phyloP scores from a whole-genome alignment of 2,113 vertebrate species.

The Panurus biarmicus region DNA sequence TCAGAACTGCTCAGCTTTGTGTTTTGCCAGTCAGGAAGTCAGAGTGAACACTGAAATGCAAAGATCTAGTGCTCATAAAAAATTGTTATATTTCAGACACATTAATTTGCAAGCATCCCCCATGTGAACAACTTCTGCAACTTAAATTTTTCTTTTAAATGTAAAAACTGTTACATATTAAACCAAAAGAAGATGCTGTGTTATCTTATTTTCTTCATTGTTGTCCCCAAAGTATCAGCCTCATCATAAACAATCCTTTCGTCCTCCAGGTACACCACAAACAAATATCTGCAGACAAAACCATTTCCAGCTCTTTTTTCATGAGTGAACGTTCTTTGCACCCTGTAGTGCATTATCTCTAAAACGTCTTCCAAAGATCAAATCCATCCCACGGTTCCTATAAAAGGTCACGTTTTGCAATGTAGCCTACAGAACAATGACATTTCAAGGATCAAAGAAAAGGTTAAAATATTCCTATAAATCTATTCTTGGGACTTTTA shows the following conservation, averaged over 20 bases:
- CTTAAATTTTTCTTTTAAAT: slow-evolving; percentile 5
- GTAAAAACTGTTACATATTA: neutral
- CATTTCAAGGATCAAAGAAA: slow-evolving; percentile 84
- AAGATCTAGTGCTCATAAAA: neutral
- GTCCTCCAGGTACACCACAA: neutral
- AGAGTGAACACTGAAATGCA: neutral
- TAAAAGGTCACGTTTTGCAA: slow-evolving; percentile 75
- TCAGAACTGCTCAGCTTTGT: neutral
- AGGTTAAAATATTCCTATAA: slow-evolving; percentile 87
- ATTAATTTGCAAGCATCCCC: neutral
- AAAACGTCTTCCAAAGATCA: slow-evolving; percentile 68
- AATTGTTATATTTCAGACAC: neutral
- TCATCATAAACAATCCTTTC: neutral
- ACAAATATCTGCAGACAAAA: slow-evolving; percentile 17
- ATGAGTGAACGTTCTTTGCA: slow-evolving; percentile 28
- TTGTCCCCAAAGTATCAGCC: neutral
- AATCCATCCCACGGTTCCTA: slow-evolving; percentile 60
- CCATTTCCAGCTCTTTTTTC: slow-evolving; percentile 22
- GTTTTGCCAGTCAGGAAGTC: neutral
- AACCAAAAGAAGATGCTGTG: neutral
- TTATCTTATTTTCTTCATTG: neutral
- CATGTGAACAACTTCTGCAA: neutral
- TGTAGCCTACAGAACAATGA: slow-evolving; percentile 80
- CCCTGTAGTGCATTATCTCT: slow-evolving; percentile 59
- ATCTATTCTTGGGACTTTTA: slow-evolving; percentile 77